Base-by-base conservation (phyloP, 2,797 vertebrate species). In the Sparidentex hasta region DNA sequence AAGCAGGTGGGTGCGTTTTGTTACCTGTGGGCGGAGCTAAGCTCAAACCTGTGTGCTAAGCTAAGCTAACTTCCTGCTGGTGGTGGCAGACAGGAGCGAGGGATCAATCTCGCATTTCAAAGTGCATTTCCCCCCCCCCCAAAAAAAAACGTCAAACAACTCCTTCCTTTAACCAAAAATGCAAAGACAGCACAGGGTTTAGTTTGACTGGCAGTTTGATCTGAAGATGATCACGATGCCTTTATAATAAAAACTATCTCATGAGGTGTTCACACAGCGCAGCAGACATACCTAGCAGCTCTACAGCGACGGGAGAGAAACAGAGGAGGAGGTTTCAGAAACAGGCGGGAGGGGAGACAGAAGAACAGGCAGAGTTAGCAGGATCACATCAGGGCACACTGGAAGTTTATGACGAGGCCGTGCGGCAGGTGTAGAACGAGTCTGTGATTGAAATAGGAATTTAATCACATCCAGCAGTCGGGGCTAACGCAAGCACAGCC, bases 281-380 rank as follows among this genome's bases (percentile, higher is more conserved):
- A 83, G 81, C 76, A 80, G 54, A 95, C 94, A 74, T 93, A 95
- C 94, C 94, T 86, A 95, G 87, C 72, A 95, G 90, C 81, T 95
- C 94, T 95, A 94, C 76, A 81, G 91, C 83, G 82, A 74, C 81
- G 74, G 52, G 74, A 85, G 71, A 86, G 55, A 82, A 72, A 86
- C n/a, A 79, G 71, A 74, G 72, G 52, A 74, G 68, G 68, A 21
- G 25, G 69, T 71, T 80, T 79, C 65, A 33, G 76, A 61, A 62
- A 58, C 65, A 80, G 76, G 74, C 56, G 50, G 75, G 52, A 52
- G 63, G 71, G 82, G 82, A 87, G 70, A 89, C 84, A 91, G 81
- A 83, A 90, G 84, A 85, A 91, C 84, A 93, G 74, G 86, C 84
- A 91, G 77, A 25, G 90, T 95, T 95, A 94, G 89, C 75, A 57